phyloP scores from a whole-genome alignment of 2,113 vertebrate species.

The Neotoma lepida region DNA sequence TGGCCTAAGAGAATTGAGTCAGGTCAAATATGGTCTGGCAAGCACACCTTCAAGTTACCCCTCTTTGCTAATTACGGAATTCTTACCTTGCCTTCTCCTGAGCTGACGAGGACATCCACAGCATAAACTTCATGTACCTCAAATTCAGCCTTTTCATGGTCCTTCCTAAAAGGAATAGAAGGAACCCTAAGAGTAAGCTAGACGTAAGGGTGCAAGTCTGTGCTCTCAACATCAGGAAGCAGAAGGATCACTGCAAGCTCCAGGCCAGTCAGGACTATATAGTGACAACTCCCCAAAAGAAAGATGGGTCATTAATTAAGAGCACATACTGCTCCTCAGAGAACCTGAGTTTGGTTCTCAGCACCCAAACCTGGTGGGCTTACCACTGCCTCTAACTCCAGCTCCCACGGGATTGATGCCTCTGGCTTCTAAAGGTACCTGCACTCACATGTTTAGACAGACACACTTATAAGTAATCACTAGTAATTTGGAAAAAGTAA shows the following conservation, averaged over 20 bases:
- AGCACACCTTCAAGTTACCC: neutral
- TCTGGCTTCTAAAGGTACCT: neutral
- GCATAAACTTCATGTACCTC: slow-evolving; percentile 99
- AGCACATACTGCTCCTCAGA: neutral
- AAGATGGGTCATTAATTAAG: neutral
- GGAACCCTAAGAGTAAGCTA: neutral
- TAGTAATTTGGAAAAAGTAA: neutral
- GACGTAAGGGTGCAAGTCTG: neutral
- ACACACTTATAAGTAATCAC: neutral
- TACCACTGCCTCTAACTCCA: neutral
- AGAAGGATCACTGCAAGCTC: neutral
- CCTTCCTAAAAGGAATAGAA: slow-evolving; percentile 88
- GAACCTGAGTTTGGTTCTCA: neutral
- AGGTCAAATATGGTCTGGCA: neutral
- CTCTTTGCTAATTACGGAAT: too few species aligned
- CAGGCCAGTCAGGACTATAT: neutral
- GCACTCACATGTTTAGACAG: neutral
- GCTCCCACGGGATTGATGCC: neutral
- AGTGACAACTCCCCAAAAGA: neutral
- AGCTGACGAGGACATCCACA: slow-evolving; percentile 96
- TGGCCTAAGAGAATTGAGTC: slow-evolving; percentile 86
- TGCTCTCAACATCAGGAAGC: neutral
- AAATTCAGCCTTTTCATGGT: slow-evolving; percentile 98
- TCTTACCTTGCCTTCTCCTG: slow-evolving; percentile 97
- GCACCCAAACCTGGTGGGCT: neutral